Evolutionary conservation across 2,797 vertebrate species (phyloP).

Genomic region (Tympanoctomys barrerae): DNA sequence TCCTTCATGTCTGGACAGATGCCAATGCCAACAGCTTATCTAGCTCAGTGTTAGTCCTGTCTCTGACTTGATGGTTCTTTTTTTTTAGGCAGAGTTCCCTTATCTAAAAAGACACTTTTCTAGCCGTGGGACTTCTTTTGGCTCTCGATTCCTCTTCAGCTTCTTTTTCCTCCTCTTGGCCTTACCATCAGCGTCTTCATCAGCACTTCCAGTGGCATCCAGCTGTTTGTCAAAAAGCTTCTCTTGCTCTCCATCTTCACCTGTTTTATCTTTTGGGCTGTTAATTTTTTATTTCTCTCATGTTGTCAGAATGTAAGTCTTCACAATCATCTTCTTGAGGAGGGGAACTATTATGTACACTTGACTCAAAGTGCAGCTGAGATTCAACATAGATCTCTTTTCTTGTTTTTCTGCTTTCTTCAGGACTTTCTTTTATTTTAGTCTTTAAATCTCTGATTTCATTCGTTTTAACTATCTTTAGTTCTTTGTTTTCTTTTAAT

Average conservation of each 20-base stretch:
- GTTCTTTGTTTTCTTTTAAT: slow-evolving; percentile 87
- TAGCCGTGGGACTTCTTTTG: slow-evolving; percentile 77
- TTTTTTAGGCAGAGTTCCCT: slow-evolving; percentile 62
- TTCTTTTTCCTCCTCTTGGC: slow-evolving; percentile 93
- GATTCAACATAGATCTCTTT: slow-evolving; percentile 83
- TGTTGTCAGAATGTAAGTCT: slow-evolving; percentile 77
- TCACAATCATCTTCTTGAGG: slow-evolving; percentile 80
- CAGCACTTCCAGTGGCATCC: slow-evolving; percentile 81
- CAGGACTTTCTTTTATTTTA: slow-evolving; percentile 91
- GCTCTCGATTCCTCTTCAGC: slow-evolving; percentile 87
- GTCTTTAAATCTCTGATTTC: not conserved
- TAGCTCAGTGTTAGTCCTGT: no score
- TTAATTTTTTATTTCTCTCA: slow-evolving; percentile 68
- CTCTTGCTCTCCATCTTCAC: slow-evolving; percentile 73
- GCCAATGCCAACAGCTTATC: not conserved
- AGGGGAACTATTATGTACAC: slow-evolving; percentile 38
- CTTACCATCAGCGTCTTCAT: slow-evolving; percentile 87
- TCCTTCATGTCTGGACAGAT: slow-evolving; percentile 82
- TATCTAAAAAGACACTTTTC: slow-evolving; percentile 83
- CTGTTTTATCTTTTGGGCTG: slow-evolving; percentile 72
- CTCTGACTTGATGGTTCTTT: no score
- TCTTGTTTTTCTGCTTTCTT: slow-evolving; percentile 88
- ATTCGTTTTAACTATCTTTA: slow-evolving; percentile 87
- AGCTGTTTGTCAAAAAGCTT: slow-evolving; percentile 64
- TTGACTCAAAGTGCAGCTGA: slow-evolving; percentile 80